A percentile compares a stretch with the other conserved stretches of the same genome.
phyloP scores from a whole-genome alignment of 2,888 invertebrate species.

The Leucoptera coffeella region DNA sequence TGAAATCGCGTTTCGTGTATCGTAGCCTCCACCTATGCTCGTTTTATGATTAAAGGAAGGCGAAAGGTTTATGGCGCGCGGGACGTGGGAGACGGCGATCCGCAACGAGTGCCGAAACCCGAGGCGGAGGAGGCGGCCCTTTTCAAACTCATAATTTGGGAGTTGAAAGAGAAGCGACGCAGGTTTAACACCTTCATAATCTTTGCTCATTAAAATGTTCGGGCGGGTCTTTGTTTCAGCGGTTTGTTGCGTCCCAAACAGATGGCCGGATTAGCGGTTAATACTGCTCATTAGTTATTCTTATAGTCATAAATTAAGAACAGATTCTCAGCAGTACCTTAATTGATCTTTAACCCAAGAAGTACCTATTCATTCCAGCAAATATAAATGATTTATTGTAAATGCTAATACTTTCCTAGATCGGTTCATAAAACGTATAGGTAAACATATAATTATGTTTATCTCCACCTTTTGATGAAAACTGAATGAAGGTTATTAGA shows the following conservation, averaged over 20 bases:
- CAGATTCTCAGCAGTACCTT: too few species aligned
- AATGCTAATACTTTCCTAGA: too few species aligned
- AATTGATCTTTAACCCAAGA: too few species aligned
- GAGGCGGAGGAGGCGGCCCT: constrained; percentile 32
- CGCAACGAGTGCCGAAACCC: constrained; percentile 37
- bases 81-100: constrained; percentile 21
- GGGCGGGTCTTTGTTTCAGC: constrained; percentile 49
- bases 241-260: constrained; percentile 41
- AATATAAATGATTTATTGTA: too few species aligned
- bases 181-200: constrained; percentile 52
- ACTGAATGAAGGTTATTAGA: too few species aligned
- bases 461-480: too few species aligned
- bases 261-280: constrained; percentile 48
- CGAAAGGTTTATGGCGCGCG: constrained; percentile 22
- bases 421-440: too few species aligned
- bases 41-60: constrained; percentile 29
- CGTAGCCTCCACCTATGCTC: constrained; percentile 13
- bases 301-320: too few species aligned
- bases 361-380: too few species aligned
- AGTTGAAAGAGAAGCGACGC: constrained; percentile 42
- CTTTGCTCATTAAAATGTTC: constrained; percentile 44
- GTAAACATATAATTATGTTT: too few species aligned
- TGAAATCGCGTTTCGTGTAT: background rate
- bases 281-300: too few species aligned
- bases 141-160: constrained; percentile 43